A percentile compares a stretch with the other conserved stretches of the same genome.
These are phyloP conservation scores for Aquatica leii DNA, from an alignment of 2,888 invertebrate genomes.

Conservation along the genomic window DNA sequence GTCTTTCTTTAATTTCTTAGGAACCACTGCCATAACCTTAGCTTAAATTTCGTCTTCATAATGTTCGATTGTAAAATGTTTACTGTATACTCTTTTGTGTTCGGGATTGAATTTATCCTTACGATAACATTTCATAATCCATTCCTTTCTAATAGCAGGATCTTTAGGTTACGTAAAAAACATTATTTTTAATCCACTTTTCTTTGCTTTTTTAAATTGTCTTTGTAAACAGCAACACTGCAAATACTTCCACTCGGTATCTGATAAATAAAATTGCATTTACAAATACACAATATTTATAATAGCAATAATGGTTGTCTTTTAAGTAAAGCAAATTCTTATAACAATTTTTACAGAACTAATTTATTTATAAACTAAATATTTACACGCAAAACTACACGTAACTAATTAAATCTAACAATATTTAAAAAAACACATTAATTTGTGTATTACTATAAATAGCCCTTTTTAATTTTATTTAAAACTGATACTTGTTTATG, in stretches of 20 bases:
- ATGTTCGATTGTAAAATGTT: constrained; percentile 19
- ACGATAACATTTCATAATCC: constrained; percentile 20
- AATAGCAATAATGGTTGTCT: too few species aligned
- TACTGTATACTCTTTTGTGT: constrained; percentile 26
- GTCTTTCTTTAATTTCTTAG: constrained; percentile 10
- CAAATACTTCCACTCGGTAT: constrained; percentile 9
- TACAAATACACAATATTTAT: too few species aligned
- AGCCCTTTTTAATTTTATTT: too few species aligned
- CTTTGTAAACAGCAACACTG: constrained; percentile 10
- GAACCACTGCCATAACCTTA: background rate
- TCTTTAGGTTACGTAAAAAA: constrained; percentile 18
- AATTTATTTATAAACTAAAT: too few species aligned
- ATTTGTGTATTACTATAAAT: too few species aligned
- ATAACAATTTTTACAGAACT: too few species aligned
- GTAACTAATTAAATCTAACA: too few species aligned
- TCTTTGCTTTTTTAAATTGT: background rate
- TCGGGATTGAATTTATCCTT: constrained; percentile 22
- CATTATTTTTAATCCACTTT: background rate
- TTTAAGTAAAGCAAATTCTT: too few species aligned
- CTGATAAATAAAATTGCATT: too few species aligned
- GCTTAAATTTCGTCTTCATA: constrained; percentile 26
- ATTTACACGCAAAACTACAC: too few species aligned
- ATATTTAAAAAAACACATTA: too few species aligned
- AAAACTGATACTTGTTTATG: too few species aligned
- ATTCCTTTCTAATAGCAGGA: constrained; percentile 12